phyloP scores from a whole-genome alignment of 2,113 vertebrate species.

The Actenoides lindsayi region DNA sequence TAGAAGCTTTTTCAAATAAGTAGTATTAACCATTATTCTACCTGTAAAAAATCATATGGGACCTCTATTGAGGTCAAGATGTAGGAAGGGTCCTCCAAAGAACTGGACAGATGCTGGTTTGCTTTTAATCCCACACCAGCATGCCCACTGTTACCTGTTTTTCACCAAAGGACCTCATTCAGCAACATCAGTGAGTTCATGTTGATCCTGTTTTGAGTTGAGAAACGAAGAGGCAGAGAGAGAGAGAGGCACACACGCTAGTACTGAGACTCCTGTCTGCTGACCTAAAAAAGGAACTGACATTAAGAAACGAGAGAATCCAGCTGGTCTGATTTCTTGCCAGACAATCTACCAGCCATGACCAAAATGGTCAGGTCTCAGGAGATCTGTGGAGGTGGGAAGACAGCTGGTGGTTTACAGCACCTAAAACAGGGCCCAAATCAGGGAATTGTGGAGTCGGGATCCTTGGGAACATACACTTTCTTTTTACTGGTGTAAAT shows the following conservation, averaged over 20 bases:
- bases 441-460: not conserved
- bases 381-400: constrained; percentile 34
- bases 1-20: not conserved
- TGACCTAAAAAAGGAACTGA: constrained; percentile 42
- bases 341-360: constrained; percentile 46
- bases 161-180: not conserved
- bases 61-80: not conserved
- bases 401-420: constrained; percentile 46
- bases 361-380: constrained; percentile 17
- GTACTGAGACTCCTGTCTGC: constrained; percentile 29
- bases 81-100: not conserved
- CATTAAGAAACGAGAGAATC: constrained; percentile 52
- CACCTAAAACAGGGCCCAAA: constrained; percentile 42
- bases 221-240: not conserved
- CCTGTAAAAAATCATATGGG: not conserved
- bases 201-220: not conserved
- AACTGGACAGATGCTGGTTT: not conserved
- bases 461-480: not conserved
- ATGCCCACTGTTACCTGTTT: not conserved
- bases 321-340: constrained; percentile 58
- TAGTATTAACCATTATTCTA: not conserved
- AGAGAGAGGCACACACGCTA: not conserved
- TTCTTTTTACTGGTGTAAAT: not conserved
- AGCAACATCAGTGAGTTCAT: not conserved
- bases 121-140: not conserved